phyloP scores from a whole-genome alignment of 2,888 invertebrate genomes.

The Drosophila villosipedis region DNA sequence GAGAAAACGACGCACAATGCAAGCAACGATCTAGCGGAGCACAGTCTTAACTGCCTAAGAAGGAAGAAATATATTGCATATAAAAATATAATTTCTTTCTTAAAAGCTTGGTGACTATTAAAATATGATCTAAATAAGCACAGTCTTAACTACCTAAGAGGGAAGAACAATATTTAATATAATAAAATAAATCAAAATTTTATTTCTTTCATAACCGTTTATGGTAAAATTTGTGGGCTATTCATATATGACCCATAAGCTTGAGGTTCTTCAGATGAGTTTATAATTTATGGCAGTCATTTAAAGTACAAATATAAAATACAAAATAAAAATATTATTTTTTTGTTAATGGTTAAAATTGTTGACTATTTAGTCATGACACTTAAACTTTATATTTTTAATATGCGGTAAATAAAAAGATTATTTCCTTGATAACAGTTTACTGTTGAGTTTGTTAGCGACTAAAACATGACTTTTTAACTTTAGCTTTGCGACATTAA shows the following conservation, averaged over 20 bases:
- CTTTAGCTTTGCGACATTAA: background rate
- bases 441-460: background rate
- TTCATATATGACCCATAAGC: background rate
- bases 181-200: background rate
- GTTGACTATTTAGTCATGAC: background rate
- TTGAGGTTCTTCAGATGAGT: background rate
- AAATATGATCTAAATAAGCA: background rate
- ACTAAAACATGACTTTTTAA: background rate
- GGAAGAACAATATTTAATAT: background rate
- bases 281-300: background rate
- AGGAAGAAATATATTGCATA: background rate
- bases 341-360: background rate
- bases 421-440: background rate
- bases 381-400: background rate
- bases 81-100: background rate
- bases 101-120: background rate
- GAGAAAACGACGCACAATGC: constrained; percentile 30
- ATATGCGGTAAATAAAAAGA: background rate
- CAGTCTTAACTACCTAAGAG: background rate
- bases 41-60: constrained; percentile 33
- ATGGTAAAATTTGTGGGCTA: background rate
- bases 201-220: background rate
- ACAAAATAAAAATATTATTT: background rate
- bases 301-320: background rate
- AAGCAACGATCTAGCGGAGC: constrained; percentile 19